phyloP scores from a whole-genome alignment of 2,888 invertebrate genomes.

The Scelioninae gen. 2 region DNA sequence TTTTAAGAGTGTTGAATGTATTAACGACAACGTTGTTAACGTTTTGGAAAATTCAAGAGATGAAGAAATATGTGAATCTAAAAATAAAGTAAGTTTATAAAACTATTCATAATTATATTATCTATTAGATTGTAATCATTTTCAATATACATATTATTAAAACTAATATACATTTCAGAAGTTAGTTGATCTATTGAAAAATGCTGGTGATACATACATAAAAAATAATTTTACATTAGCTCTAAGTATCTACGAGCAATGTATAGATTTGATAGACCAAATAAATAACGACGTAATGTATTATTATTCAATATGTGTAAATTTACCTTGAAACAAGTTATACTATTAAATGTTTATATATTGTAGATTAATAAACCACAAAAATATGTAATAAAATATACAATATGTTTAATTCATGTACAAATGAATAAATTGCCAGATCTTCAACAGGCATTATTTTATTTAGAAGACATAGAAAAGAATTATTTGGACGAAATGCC shows the following conservation, averaged over 20 bases:
- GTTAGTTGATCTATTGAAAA: constrained; percentile 3
- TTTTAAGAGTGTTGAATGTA: too few species aligned
- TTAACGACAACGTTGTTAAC: too few species aligned
- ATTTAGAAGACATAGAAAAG: constrained; percentile 59
- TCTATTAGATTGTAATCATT: neutral
- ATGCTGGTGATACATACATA: constrained; percentile 18
- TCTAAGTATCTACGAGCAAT: neutral
- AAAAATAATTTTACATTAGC: neutral
- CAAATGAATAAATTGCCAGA: constrained; percentile 57
- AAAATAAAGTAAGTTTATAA: too few species aligned
- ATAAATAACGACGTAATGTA: constrained; percentile 16
- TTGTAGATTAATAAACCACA: neutral
- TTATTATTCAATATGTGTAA: neutral
- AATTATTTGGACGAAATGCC: constrained; percentile 60
- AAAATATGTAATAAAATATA: constrained; percentile 13
- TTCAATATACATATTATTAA: too few species aligned
- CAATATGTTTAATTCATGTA: neutral
- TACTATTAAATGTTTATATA: neutral
- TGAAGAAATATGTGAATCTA: too few species aligned
- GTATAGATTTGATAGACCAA: constrained; percentile 18
- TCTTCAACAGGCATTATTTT: constrained; percentile 60
- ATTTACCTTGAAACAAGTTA: neutral
- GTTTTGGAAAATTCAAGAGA: too few species aligned
- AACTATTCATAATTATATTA: too few species aligned
- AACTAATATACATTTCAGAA: too few species aligned